Evolutionary conservation across 2,113 vertebrate species (phyloP).

Genomic region (Eidolon helvum): DNA sequence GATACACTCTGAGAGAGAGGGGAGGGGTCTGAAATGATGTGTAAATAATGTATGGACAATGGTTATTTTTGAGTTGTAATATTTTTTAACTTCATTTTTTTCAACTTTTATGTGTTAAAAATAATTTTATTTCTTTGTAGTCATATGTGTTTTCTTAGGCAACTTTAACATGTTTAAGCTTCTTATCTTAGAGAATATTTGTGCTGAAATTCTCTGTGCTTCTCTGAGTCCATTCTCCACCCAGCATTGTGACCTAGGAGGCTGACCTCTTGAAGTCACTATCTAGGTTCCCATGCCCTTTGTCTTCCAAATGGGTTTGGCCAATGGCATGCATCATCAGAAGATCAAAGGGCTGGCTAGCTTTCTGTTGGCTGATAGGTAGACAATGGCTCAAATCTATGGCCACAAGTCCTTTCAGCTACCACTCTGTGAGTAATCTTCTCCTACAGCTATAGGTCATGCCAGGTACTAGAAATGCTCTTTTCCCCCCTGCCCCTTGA

Average conservation of each 20-base stretch:
- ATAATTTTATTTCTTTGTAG: background rate
- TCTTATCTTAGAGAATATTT: background rate
- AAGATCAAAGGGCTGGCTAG: background rate
- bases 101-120: background rate
- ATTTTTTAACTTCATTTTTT: slow-evolving; percentile 4
- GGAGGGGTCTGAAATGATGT: background rate
- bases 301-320: background rate
- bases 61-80: background rate
- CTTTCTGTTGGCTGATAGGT: background rate
- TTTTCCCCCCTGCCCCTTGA: background rate
- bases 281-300: background rate
- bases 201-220: background rate
- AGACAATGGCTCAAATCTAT: background rate
- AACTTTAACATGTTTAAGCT: background rate
- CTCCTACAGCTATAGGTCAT: background rate
- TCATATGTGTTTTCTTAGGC: background rate
- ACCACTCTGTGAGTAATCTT: background rate
- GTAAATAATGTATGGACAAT: background rate
- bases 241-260: background rate
- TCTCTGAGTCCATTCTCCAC: background rate
- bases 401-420: background rate
- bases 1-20: background rate
- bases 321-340: background rate
- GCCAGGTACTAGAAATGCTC: background rate
- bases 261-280: background rate